Conservation (phyloP, 2,797 vertebrate genomes). For the Eulemur albifrons region DNA sequence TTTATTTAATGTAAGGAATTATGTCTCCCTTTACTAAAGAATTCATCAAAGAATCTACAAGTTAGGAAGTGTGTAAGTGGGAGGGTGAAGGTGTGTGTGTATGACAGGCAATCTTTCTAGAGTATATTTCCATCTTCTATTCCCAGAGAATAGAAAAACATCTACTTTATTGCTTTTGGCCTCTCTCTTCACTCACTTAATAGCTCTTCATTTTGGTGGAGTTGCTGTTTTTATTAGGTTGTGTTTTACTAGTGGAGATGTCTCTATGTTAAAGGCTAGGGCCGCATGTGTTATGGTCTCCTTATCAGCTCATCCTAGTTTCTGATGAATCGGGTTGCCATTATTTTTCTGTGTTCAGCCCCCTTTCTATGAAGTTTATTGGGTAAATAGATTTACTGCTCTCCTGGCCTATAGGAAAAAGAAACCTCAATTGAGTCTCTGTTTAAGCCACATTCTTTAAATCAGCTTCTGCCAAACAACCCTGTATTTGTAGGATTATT, state of each 20-base stretch:
- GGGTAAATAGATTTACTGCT: not conserved
- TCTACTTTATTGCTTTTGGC: not conserved
- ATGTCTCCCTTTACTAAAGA: not conserved
- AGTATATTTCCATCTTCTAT: not conserved
- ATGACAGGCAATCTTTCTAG: not conserved
- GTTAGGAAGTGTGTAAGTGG: not conserved
- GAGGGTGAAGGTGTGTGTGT: not conserved
- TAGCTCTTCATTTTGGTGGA: not conserved
- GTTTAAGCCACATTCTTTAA: not conserved
- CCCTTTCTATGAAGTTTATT: not conserved
- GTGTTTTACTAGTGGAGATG: not conserved
- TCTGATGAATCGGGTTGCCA: not conserved
- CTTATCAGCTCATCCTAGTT: not conserved
- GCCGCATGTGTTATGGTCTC: not conserved
- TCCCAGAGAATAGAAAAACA: not conserved
- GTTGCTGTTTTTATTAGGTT: not conserved
- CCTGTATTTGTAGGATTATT: not conserved
- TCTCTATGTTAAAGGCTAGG: not conserved
- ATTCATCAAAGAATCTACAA: not conserved
- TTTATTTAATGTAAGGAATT: not conserved
- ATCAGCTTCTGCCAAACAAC: not conserved
- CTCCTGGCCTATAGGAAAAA: not conserved
- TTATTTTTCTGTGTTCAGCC: not conserved
- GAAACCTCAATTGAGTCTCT: not conserved
- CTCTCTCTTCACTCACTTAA: not conserved